Conservation (phyloP, 2,113 vertebrate species). For the Prolemur simus region DNA sequence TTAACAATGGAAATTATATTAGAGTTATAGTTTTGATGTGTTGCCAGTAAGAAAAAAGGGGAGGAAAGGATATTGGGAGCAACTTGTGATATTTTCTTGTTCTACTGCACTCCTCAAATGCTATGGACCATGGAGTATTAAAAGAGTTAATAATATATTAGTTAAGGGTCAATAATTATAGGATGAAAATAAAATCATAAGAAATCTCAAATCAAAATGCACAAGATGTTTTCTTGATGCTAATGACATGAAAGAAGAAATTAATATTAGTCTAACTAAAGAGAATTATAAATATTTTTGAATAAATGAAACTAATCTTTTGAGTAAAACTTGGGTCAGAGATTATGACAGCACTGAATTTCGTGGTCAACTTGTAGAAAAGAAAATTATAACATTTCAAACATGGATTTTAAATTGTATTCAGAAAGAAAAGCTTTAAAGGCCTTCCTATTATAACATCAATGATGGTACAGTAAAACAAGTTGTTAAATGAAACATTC, state of each 20-base stretch:
- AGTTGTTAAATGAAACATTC: background rate
- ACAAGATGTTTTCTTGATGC: background rate
- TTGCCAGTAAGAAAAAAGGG: background rate
- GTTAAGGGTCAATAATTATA: background rate
- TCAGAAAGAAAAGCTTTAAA: background rate
- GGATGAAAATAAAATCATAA: background rate
- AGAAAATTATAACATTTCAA: background rate
- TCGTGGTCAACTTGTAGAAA: background rate
- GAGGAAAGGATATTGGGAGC: background rate
- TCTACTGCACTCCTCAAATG: background rate
- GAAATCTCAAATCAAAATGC: background rate
- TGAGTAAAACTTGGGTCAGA: background rate
- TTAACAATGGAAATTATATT: background rate
- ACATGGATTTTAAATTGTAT: background rate
- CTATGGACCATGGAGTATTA: background rate
- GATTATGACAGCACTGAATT: background rate
- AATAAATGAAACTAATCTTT: background rate
- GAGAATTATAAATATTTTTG: background rate
- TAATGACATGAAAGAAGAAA: background rate
- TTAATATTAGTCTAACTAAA: background rate
- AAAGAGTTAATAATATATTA: background rate
- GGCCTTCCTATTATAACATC: background rate
- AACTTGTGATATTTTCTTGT: background rate
- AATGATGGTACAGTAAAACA: background rate
- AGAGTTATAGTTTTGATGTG: background rate